Percentiles rank a stretch among this genome's conserved stretches.
Conservation (phyloP, 2,113 vertebrate genomes). For the Chionis minor region DNA sequence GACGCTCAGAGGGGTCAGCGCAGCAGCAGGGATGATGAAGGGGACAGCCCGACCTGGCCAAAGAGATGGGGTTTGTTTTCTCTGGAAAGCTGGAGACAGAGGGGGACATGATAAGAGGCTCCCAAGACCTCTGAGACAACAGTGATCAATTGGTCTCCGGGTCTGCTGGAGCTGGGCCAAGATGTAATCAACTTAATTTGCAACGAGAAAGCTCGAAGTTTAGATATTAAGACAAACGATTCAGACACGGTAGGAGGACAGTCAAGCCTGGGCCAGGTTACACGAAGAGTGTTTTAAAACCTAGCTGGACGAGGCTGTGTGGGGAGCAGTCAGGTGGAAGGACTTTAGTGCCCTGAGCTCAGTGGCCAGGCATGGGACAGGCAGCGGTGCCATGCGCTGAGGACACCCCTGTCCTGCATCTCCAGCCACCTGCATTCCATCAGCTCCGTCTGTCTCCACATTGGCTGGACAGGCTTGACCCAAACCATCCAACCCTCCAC, state of each 20-base stretch:
- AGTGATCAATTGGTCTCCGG: not conserved
- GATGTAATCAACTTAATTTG: not conserved
- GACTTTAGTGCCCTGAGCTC: not conserved
- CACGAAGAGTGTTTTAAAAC: not conserved
- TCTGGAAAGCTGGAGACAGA: not conserved
- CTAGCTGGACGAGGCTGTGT: not conserved
- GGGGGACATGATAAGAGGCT: not conserved
- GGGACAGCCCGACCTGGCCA: not conserved
- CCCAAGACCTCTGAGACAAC: not conserved
- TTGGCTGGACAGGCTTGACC: not conserved
- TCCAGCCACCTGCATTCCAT: not conserved
- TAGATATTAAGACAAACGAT: not conserved
- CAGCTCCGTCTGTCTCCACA: not conserved
- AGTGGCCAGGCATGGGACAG: not conserved
- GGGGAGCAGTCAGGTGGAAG: not conserved
- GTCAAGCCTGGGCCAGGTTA: not conserved
- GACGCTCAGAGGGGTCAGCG: fast-evolving
- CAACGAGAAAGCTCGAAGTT: not conserved
- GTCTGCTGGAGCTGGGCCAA: not conserved
- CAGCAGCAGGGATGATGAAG: not conserved
- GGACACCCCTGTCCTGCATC: not conserved
- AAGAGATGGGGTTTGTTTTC: slow-evolving; percentile 12
- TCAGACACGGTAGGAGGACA: not conserved
- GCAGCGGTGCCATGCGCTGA: fast-evolving
- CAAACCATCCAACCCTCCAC: not conserved